These are phyloP conservation scores for Halichoerus grypus DNA, from an alignment of 2,113 vertebrate species.

Conservation along the genomic window DNA sequence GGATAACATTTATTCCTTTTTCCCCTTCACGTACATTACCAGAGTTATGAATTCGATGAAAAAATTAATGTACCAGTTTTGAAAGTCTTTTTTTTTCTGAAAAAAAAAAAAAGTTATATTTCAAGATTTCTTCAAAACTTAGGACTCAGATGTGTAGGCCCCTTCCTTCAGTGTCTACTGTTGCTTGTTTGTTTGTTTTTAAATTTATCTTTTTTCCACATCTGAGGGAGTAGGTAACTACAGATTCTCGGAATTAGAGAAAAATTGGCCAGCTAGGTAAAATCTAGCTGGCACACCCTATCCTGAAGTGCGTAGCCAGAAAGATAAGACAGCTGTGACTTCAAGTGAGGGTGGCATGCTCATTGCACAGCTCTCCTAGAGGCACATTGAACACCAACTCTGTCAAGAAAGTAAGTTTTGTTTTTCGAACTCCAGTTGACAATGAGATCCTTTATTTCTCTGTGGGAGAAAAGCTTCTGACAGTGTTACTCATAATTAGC, in stretches of 20 bases:
- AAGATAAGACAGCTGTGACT: slow-evolving; percentile 23
- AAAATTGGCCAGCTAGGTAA: not conserved
- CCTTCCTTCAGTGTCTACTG: not conserved
- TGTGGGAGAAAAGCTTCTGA: not conserved
- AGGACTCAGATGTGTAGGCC: fast-evolving
- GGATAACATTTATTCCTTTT: not conserved
- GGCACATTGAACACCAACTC: not conserved
- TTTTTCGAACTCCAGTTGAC: not conserved
- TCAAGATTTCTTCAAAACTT: not conserved
- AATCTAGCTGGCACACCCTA: not conserved
- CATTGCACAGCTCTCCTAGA: not conserved
- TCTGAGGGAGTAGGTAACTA: not conserved
- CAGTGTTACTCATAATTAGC: slow-evolving; percentile 36
- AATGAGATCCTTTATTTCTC: not conserved
- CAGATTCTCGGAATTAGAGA: not conserved
- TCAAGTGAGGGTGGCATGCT: not conserved
- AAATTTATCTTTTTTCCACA: not conserved
- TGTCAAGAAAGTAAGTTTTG: not conserved
- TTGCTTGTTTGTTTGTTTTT: not conserved
- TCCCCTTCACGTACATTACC: not conserved
- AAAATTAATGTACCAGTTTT: not conserved
- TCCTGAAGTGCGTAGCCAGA: not conserved
- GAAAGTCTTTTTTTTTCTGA: not conserved
- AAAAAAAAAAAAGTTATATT: not conserved
- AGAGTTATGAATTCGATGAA: not conserved